Evolutionary conservation across 2,113 vertebrate genomes (phyloP).

Genomic region (Crotalus helleri): DNA sequence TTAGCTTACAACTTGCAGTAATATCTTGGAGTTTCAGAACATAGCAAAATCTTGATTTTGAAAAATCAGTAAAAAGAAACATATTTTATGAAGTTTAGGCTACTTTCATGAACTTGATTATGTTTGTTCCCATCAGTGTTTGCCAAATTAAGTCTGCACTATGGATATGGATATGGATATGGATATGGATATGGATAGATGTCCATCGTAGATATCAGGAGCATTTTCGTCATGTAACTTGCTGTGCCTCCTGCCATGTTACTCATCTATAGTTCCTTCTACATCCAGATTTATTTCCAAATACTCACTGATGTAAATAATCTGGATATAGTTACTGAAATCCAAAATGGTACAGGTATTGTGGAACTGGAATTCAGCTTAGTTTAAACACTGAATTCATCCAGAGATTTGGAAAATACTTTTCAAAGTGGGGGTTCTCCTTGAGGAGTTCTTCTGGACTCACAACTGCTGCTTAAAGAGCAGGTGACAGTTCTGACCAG

Average conservation of each 20-base stretch:
- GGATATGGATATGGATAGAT: too few relatives aligned
- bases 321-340: neutral
- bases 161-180: too few relatives aligned
- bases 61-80: neutral
- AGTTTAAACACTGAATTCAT: neutral
- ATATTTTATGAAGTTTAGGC: neutral
- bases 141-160: neutral
- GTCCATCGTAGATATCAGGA: neutral
- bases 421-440: neutral
- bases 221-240: neutral
- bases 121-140: neutral
- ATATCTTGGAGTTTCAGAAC: neutral
- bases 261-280: neutral
- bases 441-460: neutral
- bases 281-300: neutral
- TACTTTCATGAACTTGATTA: neutral
- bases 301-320: neutral
- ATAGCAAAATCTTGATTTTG: neutral
- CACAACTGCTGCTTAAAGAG: neutral
- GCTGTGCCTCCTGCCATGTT: neutral
- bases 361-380: neutral
- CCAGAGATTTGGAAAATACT: neutral
- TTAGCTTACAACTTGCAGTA: neutral
- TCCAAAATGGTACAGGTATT: neutral
- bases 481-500: neutral